Percentiles rank a stretch among this genome's conserved stretches.
Evolutionary conservation across 2,797 vertebrate genomes (phyloP).

Genomic region (Crax fasciolata): DNA sequence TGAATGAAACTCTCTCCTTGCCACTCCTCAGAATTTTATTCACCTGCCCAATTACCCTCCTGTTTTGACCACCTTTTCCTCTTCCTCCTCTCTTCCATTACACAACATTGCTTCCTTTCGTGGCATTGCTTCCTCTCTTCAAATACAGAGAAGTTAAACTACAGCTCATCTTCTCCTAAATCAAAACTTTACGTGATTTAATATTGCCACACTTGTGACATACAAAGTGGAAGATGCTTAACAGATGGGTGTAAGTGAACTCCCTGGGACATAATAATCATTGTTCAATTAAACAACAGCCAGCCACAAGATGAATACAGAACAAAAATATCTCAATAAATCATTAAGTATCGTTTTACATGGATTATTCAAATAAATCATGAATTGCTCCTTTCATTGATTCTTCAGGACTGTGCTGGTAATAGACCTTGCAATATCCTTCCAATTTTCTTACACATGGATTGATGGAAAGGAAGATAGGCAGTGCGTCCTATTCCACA

Average conservation of each 20-base stretch:
- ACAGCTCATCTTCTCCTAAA: neutral
- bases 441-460: neutral
- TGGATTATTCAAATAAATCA: neutral
- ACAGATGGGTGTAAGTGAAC: neutral
- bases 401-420: neutral
- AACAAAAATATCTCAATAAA: neutral
- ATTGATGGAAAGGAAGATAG: rapidly evolving
- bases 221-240: neutral
- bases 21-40: neutral
- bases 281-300: neutral
- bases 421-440: neutral
- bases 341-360: neutral
- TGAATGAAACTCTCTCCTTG: neutral
- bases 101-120: neutral
- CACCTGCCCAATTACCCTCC: neutral
- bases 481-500: neutral
- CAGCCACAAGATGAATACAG: neutral
- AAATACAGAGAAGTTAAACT: neutral
- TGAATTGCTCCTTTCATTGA: neutral
- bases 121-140: neutral
- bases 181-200: neutral
- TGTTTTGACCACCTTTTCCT: neutral
- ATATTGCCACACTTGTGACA: neutral
- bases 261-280: neutral
- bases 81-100: neutral